Evolutionary conservation across 2,113 vertebrate genomes (phyloP).

Genomic region (Prolemur simus): DNA sequence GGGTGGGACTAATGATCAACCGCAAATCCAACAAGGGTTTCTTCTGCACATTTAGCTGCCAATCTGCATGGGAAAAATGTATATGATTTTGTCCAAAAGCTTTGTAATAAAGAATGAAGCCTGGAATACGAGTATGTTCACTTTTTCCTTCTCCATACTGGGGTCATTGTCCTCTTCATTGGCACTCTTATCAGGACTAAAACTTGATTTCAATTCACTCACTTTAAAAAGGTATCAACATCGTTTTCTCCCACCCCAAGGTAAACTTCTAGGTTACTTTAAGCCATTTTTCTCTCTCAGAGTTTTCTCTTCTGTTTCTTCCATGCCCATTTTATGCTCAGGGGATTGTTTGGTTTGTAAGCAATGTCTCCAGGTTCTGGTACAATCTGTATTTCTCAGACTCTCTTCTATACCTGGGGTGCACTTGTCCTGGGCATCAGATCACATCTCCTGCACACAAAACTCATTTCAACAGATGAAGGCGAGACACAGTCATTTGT

Average conservation of each 20-base stretch:
- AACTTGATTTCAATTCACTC: not conserved
- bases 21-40: not conserved
- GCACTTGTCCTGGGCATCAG: too few species aligned
- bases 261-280: not conserved
- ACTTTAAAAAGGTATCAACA: not conserved
- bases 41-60: conserved; percentile 24
- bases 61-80: not conserved
- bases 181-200: not conserved
- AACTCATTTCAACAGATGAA: accelerated
- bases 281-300: not conserved
- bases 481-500: not conserved
- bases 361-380: not conserved
- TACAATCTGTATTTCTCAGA: not conserved
- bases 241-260: not conserved
- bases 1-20: not conserved
- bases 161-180: not conserved
- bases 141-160: not conserved
- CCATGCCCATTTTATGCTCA: accelerated
- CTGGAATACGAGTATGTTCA: not conserved
- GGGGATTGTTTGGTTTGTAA: too few species aligned
- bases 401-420: not conserved
- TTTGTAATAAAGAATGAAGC: conserved; percentile 29
- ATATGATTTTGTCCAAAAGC: not conserved
- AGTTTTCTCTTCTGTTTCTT: not conserved
- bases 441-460: not conserved